Evolutionary conservation across 1,140 invertebrate genomes (phyloP).

Genomic region (Gerris buenoi): DNA sequence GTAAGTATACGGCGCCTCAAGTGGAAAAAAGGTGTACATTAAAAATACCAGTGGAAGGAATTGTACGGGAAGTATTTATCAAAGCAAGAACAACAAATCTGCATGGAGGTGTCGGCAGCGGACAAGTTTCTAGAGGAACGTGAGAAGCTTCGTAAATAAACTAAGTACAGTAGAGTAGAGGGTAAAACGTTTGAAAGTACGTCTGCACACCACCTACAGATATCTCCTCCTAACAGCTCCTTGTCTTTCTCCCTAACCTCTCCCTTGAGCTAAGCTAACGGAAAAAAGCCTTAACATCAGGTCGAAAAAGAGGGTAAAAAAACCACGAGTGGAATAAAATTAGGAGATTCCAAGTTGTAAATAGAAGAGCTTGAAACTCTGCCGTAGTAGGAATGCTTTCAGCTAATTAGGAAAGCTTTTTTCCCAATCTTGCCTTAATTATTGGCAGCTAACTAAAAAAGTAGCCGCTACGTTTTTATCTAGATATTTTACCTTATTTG

Average conservation of each 20-base stretch:
- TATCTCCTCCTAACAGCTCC: no score
- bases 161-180: not conserved
- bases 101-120: not conserved
- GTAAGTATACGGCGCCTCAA: no score
- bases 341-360: not conserved
- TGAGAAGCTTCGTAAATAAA: not conserved
- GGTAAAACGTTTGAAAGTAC: not conserved
- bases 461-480: no score
- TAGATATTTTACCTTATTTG: no score
- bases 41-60: no score
- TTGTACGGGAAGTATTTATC: not conserved
- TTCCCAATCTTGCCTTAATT: no score
- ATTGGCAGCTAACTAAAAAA: no score
- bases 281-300: no score
- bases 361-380: not conserved
- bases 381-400: not conserved
- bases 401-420: not conserved
- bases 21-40: no score
- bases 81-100: not conserved
- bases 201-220: not conserved
- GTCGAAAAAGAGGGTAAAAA: no score
- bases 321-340: not conserved
- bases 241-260: no score
- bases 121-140: not conserved
- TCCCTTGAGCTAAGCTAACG: no score